phyloP scores from a whole-genome alignment of 2,888 invertebrate genomes.

The Ormyrus labotus region DNA sequence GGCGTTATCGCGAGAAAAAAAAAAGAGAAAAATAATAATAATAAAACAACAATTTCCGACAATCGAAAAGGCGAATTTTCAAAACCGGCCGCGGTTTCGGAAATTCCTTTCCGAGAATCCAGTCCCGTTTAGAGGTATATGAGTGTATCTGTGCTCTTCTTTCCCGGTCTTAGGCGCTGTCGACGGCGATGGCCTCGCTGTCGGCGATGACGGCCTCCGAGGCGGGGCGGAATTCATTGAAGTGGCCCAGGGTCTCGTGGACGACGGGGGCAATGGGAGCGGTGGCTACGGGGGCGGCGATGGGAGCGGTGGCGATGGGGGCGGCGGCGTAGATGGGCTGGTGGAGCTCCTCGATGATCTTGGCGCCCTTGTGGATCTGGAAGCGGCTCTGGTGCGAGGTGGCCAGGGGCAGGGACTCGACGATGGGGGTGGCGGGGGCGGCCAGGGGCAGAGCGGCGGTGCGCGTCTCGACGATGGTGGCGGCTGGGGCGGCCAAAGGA shows the following conservation, averaged over 20 bases:
- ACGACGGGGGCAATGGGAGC: conserved; percentile 51
- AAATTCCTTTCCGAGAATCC: too few species aligned
- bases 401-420: conserved; percentile 58
- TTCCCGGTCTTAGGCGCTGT: conserved; percentile 60
- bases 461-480: conserved; percentile 44
- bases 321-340: conserved; percentile 31
- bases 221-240: conserved; percentile 47
- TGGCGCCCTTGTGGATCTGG: conserved; percentile 57
- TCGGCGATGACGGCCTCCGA: conserved; percentile 59
- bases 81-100: too few species aligned
- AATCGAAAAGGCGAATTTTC: too few species aligned
- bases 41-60: too few species aligned
- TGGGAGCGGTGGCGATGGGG: background rate
- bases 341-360: conserved; percentile 40
- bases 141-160: too few species aligned
- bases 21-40: too few species aligned
- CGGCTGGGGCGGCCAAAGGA: background rate
- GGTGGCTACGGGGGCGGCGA: conserved; percentile 40
- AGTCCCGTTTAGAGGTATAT: too few species aligned
- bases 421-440: conserved; percentile 62
- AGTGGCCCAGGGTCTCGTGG: background rate
- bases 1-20: too few species aligned
- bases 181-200: conserved; percentile 63
- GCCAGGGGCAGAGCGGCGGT: conserved; percentile 62
- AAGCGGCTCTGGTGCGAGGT: conserved; percentile 61